Conservation (phyloP, 2,113 vertebrate species). For the Mugil cephalus region DNA sequence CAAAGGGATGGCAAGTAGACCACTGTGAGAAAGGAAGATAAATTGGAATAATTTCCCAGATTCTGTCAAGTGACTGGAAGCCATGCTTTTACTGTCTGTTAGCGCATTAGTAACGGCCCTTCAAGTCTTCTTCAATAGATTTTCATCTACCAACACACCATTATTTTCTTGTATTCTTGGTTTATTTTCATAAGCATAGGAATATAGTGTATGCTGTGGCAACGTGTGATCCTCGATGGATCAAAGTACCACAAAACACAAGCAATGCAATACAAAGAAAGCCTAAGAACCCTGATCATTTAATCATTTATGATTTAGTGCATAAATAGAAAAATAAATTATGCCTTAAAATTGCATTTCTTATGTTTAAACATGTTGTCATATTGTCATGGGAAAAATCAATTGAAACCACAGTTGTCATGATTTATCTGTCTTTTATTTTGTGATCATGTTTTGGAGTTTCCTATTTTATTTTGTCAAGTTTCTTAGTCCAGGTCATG, state of each 20-base stretch:
- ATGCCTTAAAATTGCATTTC: too few species aligned
- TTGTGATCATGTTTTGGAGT: too few species aligned
- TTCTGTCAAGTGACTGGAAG: constrained; percentile 10
- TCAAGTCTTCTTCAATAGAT: constrained; percentile 16
- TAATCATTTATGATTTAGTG: too few species aligned
- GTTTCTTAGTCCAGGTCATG: too few species aligned
- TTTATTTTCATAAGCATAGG: neutral
- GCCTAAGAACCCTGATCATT: neutral
- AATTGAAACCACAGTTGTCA: too few species aligned
- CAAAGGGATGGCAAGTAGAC: constrained; percentile 66
- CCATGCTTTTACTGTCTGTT: constrained; percentile 50
- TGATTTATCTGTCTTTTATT: too few species aligned
- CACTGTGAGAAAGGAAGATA: constrained; percentile 46
- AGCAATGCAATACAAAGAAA: too few species aligned
- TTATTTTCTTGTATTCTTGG: neutral
- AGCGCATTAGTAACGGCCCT: constrained; percentile 33
- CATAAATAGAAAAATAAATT: too few species aligned
- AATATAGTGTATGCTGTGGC: neutral
- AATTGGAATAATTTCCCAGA: constrained; percentile 34
- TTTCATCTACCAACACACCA: neutral
- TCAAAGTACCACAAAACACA: neutral
- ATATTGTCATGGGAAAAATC: too few species aligned
- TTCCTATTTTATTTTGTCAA: too few species aligned
- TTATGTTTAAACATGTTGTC: too few species aligned
- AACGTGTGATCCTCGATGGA: neutral